A percentile compares a stretch with the other conserved stretches of the same genome.
Evolutionary conservation across 2,888 invertebrate species (phyloP).

Genomic region (Cremastinae sp.): DNA sequence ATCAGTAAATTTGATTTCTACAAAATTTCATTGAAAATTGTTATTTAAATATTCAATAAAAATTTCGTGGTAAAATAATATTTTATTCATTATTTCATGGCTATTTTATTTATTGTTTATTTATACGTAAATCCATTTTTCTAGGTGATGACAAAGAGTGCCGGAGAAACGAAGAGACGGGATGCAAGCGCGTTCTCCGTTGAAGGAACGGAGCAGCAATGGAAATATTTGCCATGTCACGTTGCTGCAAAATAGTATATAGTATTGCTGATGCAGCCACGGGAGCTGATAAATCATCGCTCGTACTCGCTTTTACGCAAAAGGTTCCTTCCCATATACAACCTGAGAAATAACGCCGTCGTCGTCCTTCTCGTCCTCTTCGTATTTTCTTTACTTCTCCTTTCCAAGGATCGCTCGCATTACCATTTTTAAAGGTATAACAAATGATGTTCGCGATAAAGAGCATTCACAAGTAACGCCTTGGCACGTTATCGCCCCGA

Average conservation of each 20-base stretch:
- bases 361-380: conserved; percentile 38
- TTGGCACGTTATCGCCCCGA: conserved; percentile 62
- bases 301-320: conserved; percentile 31
- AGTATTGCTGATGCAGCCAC: conserved; percentile 38
- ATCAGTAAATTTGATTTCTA: too few species aligned
- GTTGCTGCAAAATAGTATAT: conserved; percentile 9
- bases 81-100: too few species aligned
- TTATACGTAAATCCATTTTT: too few species aligned
- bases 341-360: neutral
- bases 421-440: conserved; percentile 75
- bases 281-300: conserved; percentile 71
- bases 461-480: conserved; percentile 68
- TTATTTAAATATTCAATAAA: too few species aligned
- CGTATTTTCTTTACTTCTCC: conserved; percentile 35
- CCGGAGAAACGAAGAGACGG: conserved; percentile 30
- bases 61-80: too few species aligned
- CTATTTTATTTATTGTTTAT: neutral
- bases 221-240: conserved; percentile 53
- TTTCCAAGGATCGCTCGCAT: conserved; percentile 58
- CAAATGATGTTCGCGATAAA: conserved; percentile 73
- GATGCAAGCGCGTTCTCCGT: conserved; percentile 34
- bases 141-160: conserved; percentile 6
- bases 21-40: too few species aligned
- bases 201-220: conserved; percentile 21
- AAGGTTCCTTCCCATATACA: conserved; percentile 22